Evolutionary conservation across 2,888 invertebrate species (phyloP).

Genomic region (Lithophane ornitopus): DNA sequence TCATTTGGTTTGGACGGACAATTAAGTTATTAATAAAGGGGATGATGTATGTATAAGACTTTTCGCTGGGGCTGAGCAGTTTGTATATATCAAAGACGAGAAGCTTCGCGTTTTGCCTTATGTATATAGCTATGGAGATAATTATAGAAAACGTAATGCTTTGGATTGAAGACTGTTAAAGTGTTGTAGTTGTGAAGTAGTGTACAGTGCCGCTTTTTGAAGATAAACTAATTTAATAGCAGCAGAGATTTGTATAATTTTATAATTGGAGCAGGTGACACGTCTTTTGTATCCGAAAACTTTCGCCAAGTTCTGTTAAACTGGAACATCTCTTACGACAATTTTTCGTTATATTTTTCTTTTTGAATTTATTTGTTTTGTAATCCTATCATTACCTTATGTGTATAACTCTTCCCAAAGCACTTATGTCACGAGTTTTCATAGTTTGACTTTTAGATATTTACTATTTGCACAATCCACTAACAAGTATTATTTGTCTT

Average conservation of each 20-base stretch:
- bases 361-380: conserved; percentile 53
- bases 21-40: conserved; percentile 55
- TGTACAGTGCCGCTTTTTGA: conserved; percentile 68
- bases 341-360: conserved; percentile 66
- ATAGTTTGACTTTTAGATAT: conserved; percentile 56
- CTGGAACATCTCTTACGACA: conserved; percentile 89
- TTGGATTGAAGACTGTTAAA: conserved; percentile 62
- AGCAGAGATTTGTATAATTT: conserved; percentile 51
- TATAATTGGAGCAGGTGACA: conserved; percentile 49
- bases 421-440: conserved; percentile 55
- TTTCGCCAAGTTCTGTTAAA: conserved; percentile 67
- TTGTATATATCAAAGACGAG: conserved; percentile 79
- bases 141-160: conserved; percentile 63
- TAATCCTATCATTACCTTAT: conserved; percentile 57
- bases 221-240: conserved; percentile 49
- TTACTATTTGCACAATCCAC: conserved; percentile 76
- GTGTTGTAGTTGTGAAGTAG: conserved; percentile 68
- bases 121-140: conserved; percentile 72
- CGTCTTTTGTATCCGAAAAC: conserved; percentile 43
- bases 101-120: conserved; percentile 79
- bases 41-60: conserved; percentile 67
- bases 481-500: conserved; percentile 79
- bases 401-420: conserved; percentile 61
- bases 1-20: conserved; percentile 60
- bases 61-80: conserved; percentile 78